Evolutionary conservation across 2,888 invertebrate species (phyloP), one percentile per base, ranked within the genome.

Genomic region (Cancer borealis): DNA sequence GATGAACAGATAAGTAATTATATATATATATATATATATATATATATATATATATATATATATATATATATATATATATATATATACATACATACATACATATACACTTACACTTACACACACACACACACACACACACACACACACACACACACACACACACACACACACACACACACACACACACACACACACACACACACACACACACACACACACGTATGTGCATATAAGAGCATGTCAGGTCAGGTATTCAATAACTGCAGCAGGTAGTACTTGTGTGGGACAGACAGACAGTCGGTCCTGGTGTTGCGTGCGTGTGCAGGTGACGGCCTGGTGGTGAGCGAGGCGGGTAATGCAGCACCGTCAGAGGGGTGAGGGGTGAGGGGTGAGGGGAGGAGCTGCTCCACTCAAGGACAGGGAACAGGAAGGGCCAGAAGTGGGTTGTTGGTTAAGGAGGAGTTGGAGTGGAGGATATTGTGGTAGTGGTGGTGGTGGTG

Each of bases 351-450:
- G 73, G 73, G 73, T 73, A 73, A 73, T 73, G 73, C 73, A 73
- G 73, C 73, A 60, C 60, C 60, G 21, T 4, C 8, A 21, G 1
- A 26, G 73, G 30, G 39, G 4, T 12, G 14, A 39, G 84, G n/a
- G 49, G 6, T n/a, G 89, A 49, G 49, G 54, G 45, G 45, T n/a
- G 60, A 14, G 91, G 30, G 60, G 39, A 39, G 60, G 21, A 14
- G 66, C 49, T 93, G 49, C 84, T 60, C 91, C 49, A 45, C 87
- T 93, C 91, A 93, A 91, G 79, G 93, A 91, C 54, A 60, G 87
- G 84, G 84, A 87, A 91, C 84, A 91, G 91, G 87, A 87, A 91
- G 84, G 91, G 91, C 90, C 91, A 93, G 91, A 54, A 46, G 91
- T 84, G 60, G 87, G 30, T 21, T n/a, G 87, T 21, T 26, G 88